Evolutionary conservation across 2,888 invertebrate species (phyloP).

Genomic region (Hirtodrosophila duncani): DNA sequence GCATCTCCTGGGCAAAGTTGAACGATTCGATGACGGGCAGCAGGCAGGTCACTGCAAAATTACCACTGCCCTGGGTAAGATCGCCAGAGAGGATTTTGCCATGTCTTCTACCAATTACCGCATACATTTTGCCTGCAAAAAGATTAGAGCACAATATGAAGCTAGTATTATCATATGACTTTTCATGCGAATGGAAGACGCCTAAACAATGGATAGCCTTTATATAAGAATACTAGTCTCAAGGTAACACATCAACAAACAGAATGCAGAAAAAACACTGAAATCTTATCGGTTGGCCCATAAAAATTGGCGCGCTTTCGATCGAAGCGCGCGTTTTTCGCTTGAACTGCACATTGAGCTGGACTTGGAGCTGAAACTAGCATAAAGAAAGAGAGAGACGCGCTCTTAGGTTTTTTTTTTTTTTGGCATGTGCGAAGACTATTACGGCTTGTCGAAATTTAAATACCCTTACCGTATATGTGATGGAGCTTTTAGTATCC

Average conservation of each 20-base stretch:
- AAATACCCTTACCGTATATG: too few relatives aligned
- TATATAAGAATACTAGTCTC: slow-evolving; percentile 28
- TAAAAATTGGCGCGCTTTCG: slow-evolving; percentile 70
- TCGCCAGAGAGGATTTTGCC: slow-evolving; percentile 94
- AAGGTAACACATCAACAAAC: slow-evolving; percentile 37
- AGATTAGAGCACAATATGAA: neutral
- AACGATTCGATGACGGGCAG: slow-evolving; percentile 98
- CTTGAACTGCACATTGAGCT: slow-evolving; percentile 50
- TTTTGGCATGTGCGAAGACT: too few relatives aligned
- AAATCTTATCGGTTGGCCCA: slow-evolving; percentile 62
- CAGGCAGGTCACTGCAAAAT: slow-evolving; percentile 92
- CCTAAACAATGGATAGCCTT: slow-evolving; percentile 25
- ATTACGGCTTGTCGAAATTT: too few relatives aligned
- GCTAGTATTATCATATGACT: neutral
- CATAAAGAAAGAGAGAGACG: slow-evolving; percentile 38
- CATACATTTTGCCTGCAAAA: slow-evolving; percentile 90
- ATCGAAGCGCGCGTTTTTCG: slow-evolving; percentile 58
- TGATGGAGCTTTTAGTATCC: too few relatives aligned
- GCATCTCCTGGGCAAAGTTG: slow-evolving; percentile 94
- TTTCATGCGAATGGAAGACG: neutral
- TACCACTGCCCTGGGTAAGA: slow-evolving; percentile 92
- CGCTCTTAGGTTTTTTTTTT: slow-evolving; percentile 15
- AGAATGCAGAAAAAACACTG: too few relatives aligned
- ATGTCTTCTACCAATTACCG: slow-evolving; percentile 90
- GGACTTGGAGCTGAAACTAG: slow-evolving; percentile 17